These are phyloP conservation scores for Gallirallus australis DNA, from an alignment of 2,797 vertebrate species.

Conservation along the genomic window DNA sequence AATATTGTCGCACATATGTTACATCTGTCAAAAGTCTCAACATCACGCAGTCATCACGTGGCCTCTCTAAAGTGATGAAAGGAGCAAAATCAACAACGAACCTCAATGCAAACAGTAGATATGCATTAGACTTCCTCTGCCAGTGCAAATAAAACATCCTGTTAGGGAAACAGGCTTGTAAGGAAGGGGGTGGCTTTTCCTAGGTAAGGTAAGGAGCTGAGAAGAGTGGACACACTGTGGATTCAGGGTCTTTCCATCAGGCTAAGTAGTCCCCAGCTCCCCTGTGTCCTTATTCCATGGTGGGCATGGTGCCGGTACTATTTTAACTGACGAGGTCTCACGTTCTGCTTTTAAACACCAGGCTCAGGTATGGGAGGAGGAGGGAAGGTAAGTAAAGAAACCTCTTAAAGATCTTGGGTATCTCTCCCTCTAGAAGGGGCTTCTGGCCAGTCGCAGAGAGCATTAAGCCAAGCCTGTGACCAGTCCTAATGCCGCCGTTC, in stretches of 20 bases:
- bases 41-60: conserved; percentile 9
- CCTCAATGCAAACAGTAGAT: conserved; percentile 11
- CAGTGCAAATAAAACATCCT: neutral
- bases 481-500: rapidly evolving
- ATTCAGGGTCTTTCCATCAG: neutral
- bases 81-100: conserved; percentile 57
- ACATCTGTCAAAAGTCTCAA: conserved; percentile 57
- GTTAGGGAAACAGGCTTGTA: neutral
- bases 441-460: neutral
- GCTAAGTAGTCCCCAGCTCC: neutral
- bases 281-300: neutral
- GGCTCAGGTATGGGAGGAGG: neutral
- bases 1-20: conserved; percentile 68
- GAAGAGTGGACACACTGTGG: neutral
- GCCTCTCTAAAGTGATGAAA: conserved; percentile 62
- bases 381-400: neutral
- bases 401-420: neutral
- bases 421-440: neutral
- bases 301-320: rapidly evolving
- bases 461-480: rapidly evolving
- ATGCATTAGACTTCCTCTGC: neutral
- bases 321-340: neutral
- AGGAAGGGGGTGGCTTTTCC: neutral
- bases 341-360: neutral
- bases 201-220: neutral